These are phyloP conservation scores for Drosophila busckii DNA, from an alignment of 1,140 invertebrate genomes.

Conservation along the genomic window DNA sequence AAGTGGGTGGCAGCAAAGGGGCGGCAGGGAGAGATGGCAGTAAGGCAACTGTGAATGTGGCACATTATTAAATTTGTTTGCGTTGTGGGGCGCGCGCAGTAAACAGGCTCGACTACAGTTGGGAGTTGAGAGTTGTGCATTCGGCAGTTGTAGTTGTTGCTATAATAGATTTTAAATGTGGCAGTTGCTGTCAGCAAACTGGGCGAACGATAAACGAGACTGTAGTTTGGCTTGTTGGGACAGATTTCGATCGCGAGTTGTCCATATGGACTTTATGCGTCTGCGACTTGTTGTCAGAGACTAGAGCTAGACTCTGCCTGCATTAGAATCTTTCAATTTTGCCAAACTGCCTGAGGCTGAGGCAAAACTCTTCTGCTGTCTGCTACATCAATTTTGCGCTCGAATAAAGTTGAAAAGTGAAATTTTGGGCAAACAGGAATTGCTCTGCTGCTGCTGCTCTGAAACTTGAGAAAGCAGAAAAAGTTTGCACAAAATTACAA, in stretches of 20 bases:
- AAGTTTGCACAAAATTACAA: slow-evolving; percentile 63
- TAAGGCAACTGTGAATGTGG: no score
- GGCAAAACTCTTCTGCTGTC: slow-evolving; percentile 7
- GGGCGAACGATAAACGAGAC: slow-evolving; percentile 31
- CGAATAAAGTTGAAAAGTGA: slow-evolving; percentile 68
- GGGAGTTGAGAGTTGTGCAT: slow-evolving; percentile 15
- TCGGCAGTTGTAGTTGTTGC: slow-evolving; percentile 33
- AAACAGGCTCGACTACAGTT: slow-evolving; percentile 22
- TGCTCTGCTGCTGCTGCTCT: neutral
- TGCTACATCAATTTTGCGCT: slow-evolving; percentile 58
- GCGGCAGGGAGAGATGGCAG: no score
- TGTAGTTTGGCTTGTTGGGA: slow-evolving; percentile 69
- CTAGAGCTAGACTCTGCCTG: no score
- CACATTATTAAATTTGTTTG: slow-evolving; percentile 61
- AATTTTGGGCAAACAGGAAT: slow-evolving; percentile 23
- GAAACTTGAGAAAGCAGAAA: slow-evolving; percentile 1
- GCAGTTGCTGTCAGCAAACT: slow-evolving; percentile 64
- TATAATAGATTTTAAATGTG: slow-evolving; percentile 73
- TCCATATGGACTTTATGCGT: no score
- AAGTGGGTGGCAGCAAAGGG: no score
- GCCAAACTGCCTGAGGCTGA: neutral
- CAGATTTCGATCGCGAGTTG: no score
- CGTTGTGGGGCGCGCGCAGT: slow-evolving; percentile 27
- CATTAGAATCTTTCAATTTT: neutral
- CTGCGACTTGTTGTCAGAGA: no score